Conservation (phyloP, 2,888 invertebrate species). For the Boloria euphrosyne region DNA sequence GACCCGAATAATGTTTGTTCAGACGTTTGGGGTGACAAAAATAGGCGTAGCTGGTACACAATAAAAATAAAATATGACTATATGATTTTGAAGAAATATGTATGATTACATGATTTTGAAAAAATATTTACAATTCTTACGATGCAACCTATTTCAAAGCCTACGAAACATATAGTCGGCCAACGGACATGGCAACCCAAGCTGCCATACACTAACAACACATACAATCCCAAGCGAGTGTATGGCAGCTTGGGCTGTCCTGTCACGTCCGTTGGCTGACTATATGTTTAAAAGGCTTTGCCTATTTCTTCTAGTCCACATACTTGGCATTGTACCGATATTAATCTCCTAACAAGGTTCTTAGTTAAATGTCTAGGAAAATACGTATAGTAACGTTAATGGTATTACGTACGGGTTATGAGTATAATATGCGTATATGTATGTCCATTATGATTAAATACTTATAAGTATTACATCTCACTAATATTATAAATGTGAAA, state of each 20-base stretch:
- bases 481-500: too few species aligned
- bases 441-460: not conserved
- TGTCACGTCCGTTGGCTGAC: too few species aligned
- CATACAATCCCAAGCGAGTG: too few species aligned
- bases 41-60: constrained; percentile 31
- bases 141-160: not conserved
- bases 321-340: constrained; percentile 7
- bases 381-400: constrained; percentile 4
- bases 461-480: too few species aligned
- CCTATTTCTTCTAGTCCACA: not conserved
- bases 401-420: constrained; percentile 4
- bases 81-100: too few species aligned
- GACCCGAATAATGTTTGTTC: constrained; percentile 39
- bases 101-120: constrained; percentile 15
- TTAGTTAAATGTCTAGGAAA: constrained; percentile 16
- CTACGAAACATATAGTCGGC: too few species aligned
- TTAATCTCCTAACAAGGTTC: constrained; percentile 1
- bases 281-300: too few species aligned
- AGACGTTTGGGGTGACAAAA: constrained; percentile 40
- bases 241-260: too few species aligned
- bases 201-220: too few species aligned
- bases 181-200: too few species aligned
- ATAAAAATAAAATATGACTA: constrained; percentile 20
- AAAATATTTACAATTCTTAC: constrained; percentile 2
- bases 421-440: not conserved